Percentiles rank a stretch among this genome's conserved stretches.
phyloP scores from a whole-genome alignment of 2,113 vertebrate species.

The Misgurnus anguillicaudatus region DNA sequence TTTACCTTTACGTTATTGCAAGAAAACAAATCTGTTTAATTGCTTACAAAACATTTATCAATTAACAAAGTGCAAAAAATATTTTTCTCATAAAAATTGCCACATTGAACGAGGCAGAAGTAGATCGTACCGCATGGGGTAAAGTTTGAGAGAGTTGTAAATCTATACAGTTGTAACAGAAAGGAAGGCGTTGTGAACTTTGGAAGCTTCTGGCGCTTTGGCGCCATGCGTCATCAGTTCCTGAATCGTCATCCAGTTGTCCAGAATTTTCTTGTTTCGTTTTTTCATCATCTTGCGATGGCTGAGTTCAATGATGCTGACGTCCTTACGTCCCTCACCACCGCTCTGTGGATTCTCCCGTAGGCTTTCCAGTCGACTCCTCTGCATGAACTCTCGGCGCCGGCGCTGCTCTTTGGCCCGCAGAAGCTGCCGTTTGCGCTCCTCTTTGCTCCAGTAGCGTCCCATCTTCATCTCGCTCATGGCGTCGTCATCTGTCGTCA shows the following conservation, averaged over 20 bases:
- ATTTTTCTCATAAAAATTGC: conserved; percentile 88
- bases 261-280: conserved; percentile 97
- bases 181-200: conserved; percentile 93
- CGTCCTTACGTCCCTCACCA: conserved; percentile 85
- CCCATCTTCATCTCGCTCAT: conserved; percentile 99
- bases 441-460: conserved; percentile 96
- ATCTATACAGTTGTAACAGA: conserved; percentile 96
- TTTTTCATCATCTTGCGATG: conserved; percentile 99
- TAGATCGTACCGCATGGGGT: conserved; percentile 89
- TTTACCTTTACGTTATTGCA: conserved; percentile 41
- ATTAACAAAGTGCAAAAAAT: conserved; percentile 94
- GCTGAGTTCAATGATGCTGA: conserved; percentile 95
- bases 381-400: conserved; percentile 94
- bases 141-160: conserved; percentile 68
- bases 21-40: conserved; percentile 66
- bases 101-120: conserved; percentile 99
- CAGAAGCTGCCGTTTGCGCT: conserved; percentile 92
- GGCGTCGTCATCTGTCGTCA: conserved; percentile 94
- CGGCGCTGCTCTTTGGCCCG: conserved; percentile 90
- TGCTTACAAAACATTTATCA: conserved; percentile 89
- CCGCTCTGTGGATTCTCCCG: conserved; percentile 89
- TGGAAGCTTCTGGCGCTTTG: conserved; percentile 89
- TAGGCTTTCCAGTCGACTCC: conserved; percentile 90
- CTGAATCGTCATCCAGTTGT: conserved; percentile 99
- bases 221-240: conserved; percentile 97